phyloP scores from a whole-genome alignment of 2,797 vertebrate genomes.

The Oceanodroma leucorhoa region DNA sequence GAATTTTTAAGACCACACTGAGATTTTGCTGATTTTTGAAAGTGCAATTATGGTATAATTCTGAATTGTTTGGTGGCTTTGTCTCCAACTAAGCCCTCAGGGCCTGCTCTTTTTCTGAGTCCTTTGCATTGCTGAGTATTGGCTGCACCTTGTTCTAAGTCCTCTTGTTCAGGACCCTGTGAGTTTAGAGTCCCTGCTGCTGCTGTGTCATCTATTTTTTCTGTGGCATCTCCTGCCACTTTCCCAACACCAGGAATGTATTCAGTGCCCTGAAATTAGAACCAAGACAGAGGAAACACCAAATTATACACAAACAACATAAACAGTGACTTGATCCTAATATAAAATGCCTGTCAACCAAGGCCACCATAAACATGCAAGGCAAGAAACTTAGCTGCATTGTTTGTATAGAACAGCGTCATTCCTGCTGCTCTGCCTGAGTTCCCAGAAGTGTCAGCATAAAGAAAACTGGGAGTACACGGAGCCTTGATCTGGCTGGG shows the following conservation, averaged over 20 bases:
- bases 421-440: not conserved
- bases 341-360: not conserved
- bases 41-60: not conserved
- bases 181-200: not conserved
- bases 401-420: not conserved
- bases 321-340: not conserved
- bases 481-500: slow-evolving; percentile 37
- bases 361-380: not conserved
- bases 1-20: not conserved
- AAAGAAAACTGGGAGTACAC: slow-evolving; percentile 8
- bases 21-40: not conserved
- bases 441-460: not conserved
- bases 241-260: not conserved
- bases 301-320: not conserved
- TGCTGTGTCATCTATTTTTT: not conserved
- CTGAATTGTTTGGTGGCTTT: not conserved
- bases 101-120: not conserved
- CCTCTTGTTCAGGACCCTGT: not conserved
- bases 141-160: not conserved
- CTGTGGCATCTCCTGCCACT: not conserved
- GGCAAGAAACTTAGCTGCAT: not conserved
- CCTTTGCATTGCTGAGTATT: not conserved
- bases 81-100: not conserved
- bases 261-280: slow-evolving; percentile 57
- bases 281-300: not conserved